Conservation (phyloP, 2,113 vertebrate species). For the Hirundichthys speculiger region DNA sequence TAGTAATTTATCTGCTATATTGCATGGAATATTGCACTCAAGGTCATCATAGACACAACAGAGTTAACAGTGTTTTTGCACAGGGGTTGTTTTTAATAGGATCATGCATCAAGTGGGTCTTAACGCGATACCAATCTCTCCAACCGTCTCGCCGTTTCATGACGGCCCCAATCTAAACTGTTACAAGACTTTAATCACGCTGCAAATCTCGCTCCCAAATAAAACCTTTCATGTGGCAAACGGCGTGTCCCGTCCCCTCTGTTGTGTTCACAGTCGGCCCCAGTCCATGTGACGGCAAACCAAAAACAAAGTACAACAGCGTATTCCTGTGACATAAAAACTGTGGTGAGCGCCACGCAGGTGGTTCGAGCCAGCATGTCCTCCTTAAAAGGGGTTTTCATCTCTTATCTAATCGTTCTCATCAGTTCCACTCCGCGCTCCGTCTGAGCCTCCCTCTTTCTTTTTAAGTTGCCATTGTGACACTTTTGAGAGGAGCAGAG, state of each 20-base stretch:
- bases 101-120: slow-evolving; percentile 5
- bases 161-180: slow-evolving; percentile 14
- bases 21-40: background rate
- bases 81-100: slow-evolving; percentile 12
- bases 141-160: slow-evolving; percentile 32
- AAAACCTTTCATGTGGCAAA: slow-evolving; percentile 28
- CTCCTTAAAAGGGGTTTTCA: slow-evolving; percentile 39
- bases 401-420: slow-evolving; percentile 59
- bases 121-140: slow-evolving; percentile 32
- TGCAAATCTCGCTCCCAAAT: slow-evolving; percentile 18
- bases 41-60: slow-evolving; percentile 49
- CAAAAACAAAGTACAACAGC: too few species aligned
- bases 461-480: slow-evolving; percentile 28
- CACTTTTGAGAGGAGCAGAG: slow-evolving; percentile 5
- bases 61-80: slow-evolving; percentile 2
- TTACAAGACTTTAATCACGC: slow-evolving; percentile 46
- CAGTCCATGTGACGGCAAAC: slow-evolving; percentile 6
- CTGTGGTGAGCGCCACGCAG: slow-evolving; percentile 9
- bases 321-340: too few species aligned
- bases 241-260: slow-evolving; percentile 22
- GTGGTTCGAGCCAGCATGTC: slow-evolving; percentile 30
- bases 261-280: slow-evolving; percentile 35
- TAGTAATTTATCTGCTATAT: background rate
- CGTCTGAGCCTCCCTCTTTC: slow-evolving; percentile 18
- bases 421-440: slow-evolving; percentile 50